Conservation (phyloP, 30 jellyfish, hydroid and myxozoan species). For the Rhopilema esculentum region DNA sequence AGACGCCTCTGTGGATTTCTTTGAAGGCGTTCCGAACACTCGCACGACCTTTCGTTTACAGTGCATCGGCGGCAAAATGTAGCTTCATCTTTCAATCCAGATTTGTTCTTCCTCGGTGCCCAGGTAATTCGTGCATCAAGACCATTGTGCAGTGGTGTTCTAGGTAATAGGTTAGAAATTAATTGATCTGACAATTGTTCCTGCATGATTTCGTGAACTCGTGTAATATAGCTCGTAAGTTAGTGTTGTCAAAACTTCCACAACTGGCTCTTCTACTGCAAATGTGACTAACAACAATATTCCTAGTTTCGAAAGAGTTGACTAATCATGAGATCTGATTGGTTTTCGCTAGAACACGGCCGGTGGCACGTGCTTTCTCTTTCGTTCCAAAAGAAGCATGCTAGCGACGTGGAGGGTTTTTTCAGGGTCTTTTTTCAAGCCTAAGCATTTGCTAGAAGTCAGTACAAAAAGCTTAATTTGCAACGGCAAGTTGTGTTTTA, state of each 20-base stretch:
- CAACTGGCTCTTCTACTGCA: too few species aligned
- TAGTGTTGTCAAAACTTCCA: neutral
- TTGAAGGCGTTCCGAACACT: slow-evolving; percentile 27
- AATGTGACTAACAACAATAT: neutral
- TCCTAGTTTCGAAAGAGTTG: neutral
- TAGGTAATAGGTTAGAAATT: neutral
- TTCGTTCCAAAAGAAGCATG: neutral
- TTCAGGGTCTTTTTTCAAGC: too few species aligned
- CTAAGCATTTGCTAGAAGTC: too few species aligned
- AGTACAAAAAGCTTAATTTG: too few species aligned
- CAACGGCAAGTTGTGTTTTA: too few species aligned
- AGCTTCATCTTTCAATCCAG: neutral
- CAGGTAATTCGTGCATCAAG: slow-evolving; percentile 38
- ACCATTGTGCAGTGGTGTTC: slow-evolving; percentile 20
- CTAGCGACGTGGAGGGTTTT: neutral
- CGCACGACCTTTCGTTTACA: slow-evolving; percentile 27
- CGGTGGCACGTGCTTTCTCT: neutral
- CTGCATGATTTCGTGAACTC: slow-evolving; percentile 1
- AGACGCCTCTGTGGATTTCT: slow-evolving; percentile 49
- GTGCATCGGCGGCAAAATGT: slow-evolving; percentile 63
- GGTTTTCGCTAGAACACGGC: neutral
- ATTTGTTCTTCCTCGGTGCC: slow-evolving; percentile 65
- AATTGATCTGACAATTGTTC: slow-evolving; percentile 21
- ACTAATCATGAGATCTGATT: neutral
- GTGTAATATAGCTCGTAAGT: neutral